Conservation (phyloP, 2,888 invertebrate genomes). For the Dasysyrphus tricinctus region DNA sequence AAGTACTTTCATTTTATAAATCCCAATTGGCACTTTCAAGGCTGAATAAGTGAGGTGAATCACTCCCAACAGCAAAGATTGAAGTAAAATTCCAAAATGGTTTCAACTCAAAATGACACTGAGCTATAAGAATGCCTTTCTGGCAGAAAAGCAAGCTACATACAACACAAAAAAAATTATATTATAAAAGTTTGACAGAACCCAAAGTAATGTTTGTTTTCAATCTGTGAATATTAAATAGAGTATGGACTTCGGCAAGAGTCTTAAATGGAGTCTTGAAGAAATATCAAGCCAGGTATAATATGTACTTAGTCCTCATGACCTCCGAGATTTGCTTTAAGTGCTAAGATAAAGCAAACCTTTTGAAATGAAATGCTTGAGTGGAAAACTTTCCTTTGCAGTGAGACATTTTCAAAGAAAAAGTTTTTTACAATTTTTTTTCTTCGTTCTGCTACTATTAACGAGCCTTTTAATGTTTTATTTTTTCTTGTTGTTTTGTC, state of each 20-base stretch:
- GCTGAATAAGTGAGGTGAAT: slow-evolving; percentile 45
- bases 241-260: slow-evolving; percentile 27
- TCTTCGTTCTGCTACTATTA: neutral
- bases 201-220: slow-evolving; percentile 55
- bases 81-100: slow-evolving; percentile 42
- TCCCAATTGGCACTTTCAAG: slow-evolving; percentile 54
- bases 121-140: slow-evolving; percentile 1
- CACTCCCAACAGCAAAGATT: slow-evolving; percentile 56
- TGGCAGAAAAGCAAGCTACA: neutral
- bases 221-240: slow-evolving; percentile 65
- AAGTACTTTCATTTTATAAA: slow-evolving; percentile 49
- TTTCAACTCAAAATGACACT: slow-evolving; percentile 38
- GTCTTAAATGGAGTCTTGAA: slow-evolving; percentile 2
- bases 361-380: slow-evolving; percentile 30
- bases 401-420: slow-evolving; percentile 7
- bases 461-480: slow-evolving; percentile 1
- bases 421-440: neutral
- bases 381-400: slow-evolving; percentile 37
- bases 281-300: slow-evolving; percentile 8
- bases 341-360: slow-evolving; percentile 47
- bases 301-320: slow-evolving; percentile 34
- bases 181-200: slow-evolving; percentile 61
- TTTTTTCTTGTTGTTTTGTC: neutral
- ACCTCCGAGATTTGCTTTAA: slow-evolving; percentile 56
- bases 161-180: neutral